Base-by-base conservation (phyloP, 2,888 invertebrate genomes). In the Oxytorus armatus region DNA sequence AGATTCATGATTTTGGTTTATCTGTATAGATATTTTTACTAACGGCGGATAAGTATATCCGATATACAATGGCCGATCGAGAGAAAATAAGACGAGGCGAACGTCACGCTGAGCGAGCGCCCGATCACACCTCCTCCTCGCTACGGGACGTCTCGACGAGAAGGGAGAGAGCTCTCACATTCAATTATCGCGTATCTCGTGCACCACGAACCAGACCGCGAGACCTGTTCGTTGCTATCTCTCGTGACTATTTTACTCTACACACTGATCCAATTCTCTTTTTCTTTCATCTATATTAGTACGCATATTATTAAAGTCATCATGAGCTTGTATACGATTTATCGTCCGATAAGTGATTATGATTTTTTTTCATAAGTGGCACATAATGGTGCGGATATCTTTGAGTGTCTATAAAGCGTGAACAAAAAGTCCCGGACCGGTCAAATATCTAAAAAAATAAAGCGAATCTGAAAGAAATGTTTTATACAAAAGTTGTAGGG, bases 81-180 rank as follows among this genome's bases (percentile, higher is more conserved):
- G 68, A 36, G 73, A 44, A 78, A 68, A 68, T 73, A 61, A 78
- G 73, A 68, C 53, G 61, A 78, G 79, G n/a, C n/a, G n/a, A 83
- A 83, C 85, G 84, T 88, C 89, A 89, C 85, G 89, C 89, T 89
- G 89, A 77, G 89, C 85, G 86, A 85, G 85, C n/a, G n/a, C 85
- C 85, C 83, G 89, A 89, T 89, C 89, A 89, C 89, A 90, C 89
- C 89, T 89, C 87, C n/a, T 88, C 86, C 82, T 82, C 89, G 79
- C 89, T 70, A 85, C 87, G 82, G 89, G 90, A 88, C 84, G 86
- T 84, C 89, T 42, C 39, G 33, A 18, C 49, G 51, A 61, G 51
- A 44, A 25, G 29, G 7, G 14, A 44, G 85, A 82, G 85, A n/a
- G n/a, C n/a, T n/a, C 84, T 86, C 86, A 88, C 87, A 90, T 90